Base-by-base conservation (phyloP, 1,140 invertebrate genomes). In the Bilobella aurantiaca region DNA sequence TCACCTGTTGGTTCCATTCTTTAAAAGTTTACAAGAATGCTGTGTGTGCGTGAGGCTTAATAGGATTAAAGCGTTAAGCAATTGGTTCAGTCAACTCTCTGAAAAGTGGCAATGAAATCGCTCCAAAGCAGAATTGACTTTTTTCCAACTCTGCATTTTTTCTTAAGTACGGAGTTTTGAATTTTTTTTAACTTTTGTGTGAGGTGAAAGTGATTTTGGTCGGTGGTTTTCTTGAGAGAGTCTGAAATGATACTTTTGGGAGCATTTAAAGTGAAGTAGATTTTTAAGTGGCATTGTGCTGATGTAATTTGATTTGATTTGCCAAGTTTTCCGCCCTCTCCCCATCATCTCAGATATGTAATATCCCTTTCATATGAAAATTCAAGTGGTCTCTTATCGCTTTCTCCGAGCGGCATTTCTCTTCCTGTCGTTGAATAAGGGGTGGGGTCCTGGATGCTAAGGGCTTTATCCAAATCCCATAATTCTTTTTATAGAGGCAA, bases 261-360 rank as follows among this genome's bases (percentile, higher is more conserved):
- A n/a, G n/a, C n/a, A n/a, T n/a, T n/a, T n/a, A n/a, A n/a, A n/a
- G n/a, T n/a, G n/a, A n/a, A n/a, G n/a, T n/a, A n/a, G n/a, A n/a
- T n/a, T n/a, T n/a, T n/a, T n/a, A n/a, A n/a, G n/a, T n/a, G n/a
- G n/a, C n/a, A n/a, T n/a, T n/a, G n/a, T n/a, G n/a, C n/a, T n/a
- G n/a, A n/a, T n/a, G n/a, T n/a, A n/a, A 42, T 42, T 42, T 42
- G 8, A 12, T 57, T 57, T 57, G 21, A 57, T 12, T 21, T 23
- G 8, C 12, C 12, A 57, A 14, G 8, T 14, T 25, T 14, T n/a
- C 8, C 49, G 12, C 8, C 47, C 23, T 32, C n/a, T 34, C 58
- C 61, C 64, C 32, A 46, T 57, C 23, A 58, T 57, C 32, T 30
- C 46, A 32, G 31, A 21, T n/a, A 16, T 62, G 14, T 28, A 62